These are phyloP conservation scores for Actenoides hombroni DNA, from an alignment of 2,113 vertebrate species.

Conservation along the genomic window DNA sequence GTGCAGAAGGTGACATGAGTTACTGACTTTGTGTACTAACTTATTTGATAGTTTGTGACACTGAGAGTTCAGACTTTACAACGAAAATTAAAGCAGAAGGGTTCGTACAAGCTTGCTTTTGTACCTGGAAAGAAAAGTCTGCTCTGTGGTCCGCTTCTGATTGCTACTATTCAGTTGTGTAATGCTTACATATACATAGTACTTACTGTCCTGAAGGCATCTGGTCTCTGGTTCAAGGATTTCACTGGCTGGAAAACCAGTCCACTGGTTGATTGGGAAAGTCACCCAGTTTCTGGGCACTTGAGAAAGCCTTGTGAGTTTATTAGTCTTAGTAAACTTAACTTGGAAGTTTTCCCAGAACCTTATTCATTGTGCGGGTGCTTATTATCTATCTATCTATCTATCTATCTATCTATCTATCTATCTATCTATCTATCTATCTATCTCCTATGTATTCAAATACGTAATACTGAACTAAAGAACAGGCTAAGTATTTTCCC, in stretches of 20 bases:
- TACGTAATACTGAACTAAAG: background rate
- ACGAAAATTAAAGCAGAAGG: background rate
- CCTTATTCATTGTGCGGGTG: background rate
- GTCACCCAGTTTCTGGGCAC: background rate
- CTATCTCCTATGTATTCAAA: background rate
- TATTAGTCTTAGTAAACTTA: background rate
- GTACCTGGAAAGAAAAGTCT: background rate
- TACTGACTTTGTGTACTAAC: background rate
- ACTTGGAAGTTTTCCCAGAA: background rate
- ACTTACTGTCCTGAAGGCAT: background rate
- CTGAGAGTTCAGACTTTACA: background rate
- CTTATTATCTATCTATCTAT: background rate
- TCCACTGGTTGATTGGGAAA: background rate
- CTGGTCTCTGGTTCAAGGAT: background rate
- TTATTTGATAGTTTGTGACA: background rate
- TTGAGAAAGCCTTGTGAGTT: background rate
- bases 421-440: no score
- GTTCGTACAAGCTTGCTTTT: background rate
- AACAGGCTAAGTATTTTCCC: background rate
- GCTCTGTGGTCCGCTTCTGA: background rate
- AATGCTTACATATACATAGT: background rate
- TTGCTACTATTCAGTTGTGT: background rate
- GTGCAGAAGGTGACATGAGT: accelerated
- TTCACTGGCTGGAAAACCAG: background rate
- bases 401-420: no score